A percentile compares a stretch with the other conserved stretches of the same genome.
Evolutionary conservation across 2,797 vertebrate species (phyloP).

Genomic region (Hydrolagus colliei): DNA sequence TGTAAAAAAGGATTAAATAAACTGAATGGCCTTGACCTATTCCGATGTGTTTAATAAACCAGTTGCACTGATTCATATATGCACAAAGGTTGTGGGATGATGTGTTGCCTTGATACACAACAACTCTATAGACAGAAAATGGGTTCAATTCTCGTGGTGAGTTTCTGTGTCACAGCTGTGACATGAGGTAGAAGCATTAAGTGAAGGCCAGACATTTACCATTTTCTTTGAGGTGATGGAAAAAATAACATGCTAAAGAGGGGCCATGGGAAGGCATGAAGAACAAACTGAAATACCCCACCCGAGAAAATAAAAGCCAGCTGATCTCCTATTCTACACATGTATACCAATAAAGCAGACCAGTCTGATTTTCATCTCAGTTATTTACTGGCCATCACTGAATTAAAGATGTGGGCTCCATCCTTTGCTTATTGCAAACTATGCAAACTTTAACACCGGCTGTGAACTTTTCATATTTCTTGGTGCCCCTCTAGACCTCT

Average conservation of each 20-base stretch:
- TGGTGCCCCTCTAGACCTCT: slow-evolving; percentile 14
- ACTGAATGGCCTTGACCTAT: no score
- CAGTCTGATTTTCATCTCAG: slow-evolving; percentile 21
- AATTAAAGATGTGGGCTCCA: slow-evolving; percentile 22
- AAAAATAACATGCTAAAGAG: no score
- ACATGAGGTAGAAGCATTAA: neutral
- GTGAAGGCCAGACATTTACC: neutral
- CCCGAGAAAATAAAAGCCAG: slow-evolving; percentile 21
- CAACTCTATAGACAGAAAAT: no score
- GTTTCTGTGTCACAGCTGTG: neutral
- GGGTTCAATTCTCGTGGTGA: no score
- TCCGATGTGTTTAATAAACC: neutral
- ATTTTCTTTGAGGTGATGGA: no score
- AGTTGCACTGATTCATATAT: neutral
- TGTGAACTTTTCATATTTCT: slow-evolving; percentile 18
- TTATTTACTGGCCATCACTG: slow-evolving; percentile 18
- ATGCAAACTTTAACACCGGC: slow-evolving; percentile 21
- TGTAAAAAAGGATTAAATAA: no score
- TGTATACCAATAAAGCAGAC: slow-evolving; percentile 17
- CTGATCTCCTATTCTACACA: slow-evolving; percentile 22
- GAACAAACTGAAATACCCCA: neutral
- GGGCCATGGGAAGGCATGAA: neutral
- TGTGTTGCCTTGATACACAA: no score
- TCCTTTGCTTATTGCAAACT: slow-evolving; percentile 28
- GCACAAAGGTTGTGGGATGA: neutral